Evolutionary conservation across 2,888 invertebrate genomes (phyloP), one percentile per base, ranked within the genome.

Genomic region (Pantelozetes paolii): DNA sequence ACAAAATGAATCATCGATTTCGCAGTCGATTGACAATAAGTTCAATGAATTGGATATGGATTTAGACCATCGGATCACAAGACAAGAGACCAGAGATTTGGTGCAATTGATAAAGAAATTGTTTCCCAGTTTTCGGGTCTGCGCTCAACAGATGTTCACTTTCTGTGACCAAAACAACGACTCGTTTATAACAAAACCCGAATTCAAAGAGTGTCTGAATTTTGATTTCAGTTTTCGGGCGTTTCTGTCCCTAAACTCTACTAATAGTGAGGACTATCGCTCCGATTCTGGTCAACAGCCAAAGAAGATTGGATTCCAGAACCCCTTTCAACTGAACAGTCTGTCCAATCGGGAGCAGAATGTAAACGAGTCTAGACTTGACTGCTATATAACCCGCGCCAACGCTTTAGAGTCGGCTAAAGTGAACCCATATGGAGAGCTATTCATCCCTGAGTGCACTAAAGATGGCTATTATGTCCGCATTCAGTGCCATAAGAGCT

Each of bases 161-260:
- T 73, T 70, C n/a, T 73, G 73, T 73, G 73, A 73, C 54, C 26
- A 23, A 54, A 73, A 73, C 28, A 36, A 69, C 23, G 73, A 73
- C 69, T 69, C 32, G 13, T 69, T 40, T 26, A n/a, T 73, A 18
- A 36, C 40, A 1, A 32, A 20, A 28, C 5, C 15, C 2, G 73
- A 73, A 57, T 70, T 73, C 26, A 59, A 57, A 20, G 32, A 69
- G 8, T 73, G 73, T 36, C 45, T 73, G 18, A 73, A 73, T 50
- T 71, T 28, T 30, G 45, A 45, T 28, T 48, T 30, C 26, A 45
- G 30, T 48, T 48, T 50, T 48, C 71, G 48, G 15, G 48, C 71
- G 1, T 64, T 64, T 36, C 36, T 64, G 50, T 50, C 71, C 2
- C 18, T 50, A 23, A 50, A 48, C 18, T n/a, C 50, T 0, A 45